These are phyloP conservation scores for Conus canariensis DNA, from an alignment of 2,888 invertebrate genomes.

Conservation along the genomic window DNA sequence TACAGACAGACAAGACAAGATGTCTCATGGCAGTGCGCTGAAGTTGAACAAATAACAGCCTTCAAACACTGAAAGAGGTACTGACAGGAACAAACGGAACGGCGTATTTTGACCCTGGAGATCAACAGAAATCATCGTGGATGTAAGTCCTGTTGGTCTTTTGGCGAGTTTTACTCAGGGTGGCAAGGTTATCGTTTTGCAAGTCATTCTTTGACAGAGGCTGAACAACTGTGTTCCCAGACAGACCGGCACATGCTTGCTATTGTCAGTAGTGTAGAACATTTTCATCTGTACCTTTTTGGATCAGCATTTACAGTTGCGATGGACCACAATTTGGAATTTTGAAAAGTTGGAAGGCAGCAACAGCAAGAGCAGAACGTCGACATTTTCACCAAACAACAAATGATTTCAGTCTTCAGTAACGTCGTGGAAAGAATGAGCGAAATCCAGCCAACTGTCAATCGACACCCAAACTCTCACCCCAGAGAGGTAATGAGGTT, in stretches of 20 bases:
- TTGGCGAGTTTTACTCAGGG: constrained; percentile 53
- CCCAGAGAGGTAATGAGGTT: too few species aligned
- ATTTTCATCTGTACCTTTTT: constrained; percentile 57
- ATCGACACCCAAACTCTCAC: too few species aligned
- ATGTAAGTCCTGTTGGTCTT: neutral
- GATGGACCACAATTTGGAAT: too few species aligned
- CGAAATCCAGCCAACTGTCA: too few species aligned
- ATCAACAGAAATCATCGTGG: constrained; percentile 43
- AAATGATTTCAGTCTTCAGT: too few species aligned
- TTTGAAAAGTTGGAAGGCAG: too few species aligned
- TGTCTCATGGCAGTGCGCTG: constrained; percentile 51
- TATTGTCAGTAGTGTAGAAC: constrained; percentile 57
- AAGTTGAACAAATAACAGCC: constrained; percentile 44
- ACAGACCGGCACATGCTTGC: constrained; percentile 62
- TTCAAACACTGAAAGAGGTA: constrained; percentile 53
- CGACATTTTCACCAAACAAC: too few species aligned
- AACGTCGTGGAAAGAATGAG: too few species aligned
- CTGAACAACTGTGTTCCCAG: constrained; percentile 41
- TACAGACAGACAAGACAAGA: constrained; percentile 24
- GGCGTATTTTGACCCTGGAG: constrained; percentile 52
- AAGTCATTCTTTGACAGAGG: neutral
- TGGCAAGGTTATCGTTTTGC: constrained; percentile 46
- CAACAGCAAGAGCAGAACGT: too few species aligned
- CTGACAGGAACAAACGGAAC: constrained; percentile 50
- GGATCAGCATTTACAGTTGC: neutral